phyloP scores from a whole-genome alignment of 1,140 invertebrate genomes.

The Cephus cinctus region DNA sequence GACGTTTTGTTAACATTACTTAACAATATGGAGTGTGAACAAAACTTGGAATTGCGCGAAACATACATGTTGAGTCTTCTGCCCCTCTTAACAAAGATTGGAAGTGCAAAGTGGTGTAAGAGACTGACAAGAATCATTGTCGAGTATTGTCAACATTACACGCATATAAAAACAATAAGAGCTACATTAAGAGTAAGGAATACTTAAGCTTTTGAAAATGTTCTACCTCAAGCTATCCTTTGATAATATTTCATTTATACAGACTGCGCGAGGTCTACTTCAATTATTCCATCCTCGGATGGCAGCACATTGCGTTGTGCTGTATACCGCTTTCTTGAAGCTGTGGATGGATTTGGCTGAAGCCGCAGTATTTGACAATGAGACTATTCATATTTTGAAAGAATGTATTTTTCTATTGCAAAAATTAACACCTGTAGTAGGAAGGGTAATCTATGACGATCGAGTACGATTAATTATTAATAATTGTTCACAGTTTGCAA shows the following conservation, averaged over 20 bases:
- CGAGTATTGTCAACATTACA: constrained; percentile 48
- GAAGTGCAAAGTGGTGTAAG: constrained; percentile 46
- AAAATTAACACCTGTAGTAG: constrained; percentile 37
- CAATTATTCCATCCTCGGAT: constrained; percentile 34
- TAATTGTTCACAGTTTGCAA: constrained; percentile 23
- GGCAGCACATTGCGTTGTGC: constrained; percentile 30
- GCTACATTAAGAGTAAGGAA: constrained; percentile 39
- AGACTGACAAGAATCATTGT: constrained; percentile 38
- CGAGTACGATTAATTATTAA: constrained; percentile 31
- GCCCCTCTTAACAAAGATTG: constrained; percentile 38
- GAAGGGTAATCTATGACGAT: constrained; percentile 37
- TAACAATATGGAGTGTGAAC: constrained; percentile 48
- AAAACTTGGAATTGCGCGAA: constrained; percentile 34
- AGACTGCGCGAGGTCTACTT: constrained; percentile 40
- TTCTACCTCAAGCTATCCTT: background rate
- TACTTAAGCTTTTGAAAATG: background rate
- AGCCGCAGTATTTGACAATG: constrained; percentile 41
- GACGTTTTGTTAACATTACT: constrained; percentile 40
- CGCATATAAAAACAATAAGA: constrained; percentile 41
- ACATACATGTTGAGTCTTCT: constrained; percentile 46
- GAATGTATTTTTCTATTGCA: constrained; percentile 44
- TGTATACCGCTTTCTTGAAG: constrained; percentile 42
- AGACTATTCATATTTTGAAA: constrained; percentile 40
- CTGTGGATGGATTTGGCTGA: constrained; percentile 39
- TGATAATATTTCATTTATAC: constrained; percentile 14